A percentile compares a stretch with the other conserved stretches of the same genome.
These are phyloP conservation scores for Opisthograptis luteolata DNA, from an alignment of 2,888 invertebrate species.

Conservation along the genomic window DNA sequence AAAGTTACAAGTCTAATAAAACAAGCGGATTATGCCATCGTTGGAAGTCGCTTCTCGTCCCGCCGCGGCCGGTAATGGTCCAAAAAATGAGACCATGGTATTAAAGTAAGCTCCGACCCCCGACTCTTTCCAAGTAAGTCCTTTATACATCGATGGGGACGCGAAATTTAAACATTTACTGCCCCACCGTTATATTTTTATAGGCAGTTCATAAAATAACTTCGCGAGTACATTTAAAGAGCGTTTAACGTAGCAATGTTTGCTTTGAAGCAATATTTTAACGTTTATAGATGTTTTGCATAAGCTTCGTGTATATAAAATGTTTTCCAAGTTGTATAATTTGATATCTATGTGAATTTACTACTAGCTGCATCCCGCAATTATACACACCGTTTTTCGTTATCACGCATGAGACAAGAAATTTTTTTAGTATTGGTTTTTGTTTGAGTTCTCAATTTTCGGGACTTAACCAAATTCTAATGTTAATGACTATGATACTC, in stretches of 20 bases:
- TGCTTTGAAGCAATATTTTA: constrained; percentile 69
- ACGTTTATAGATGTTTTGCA: constrained; percentile 75
- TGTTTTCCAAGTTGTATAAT: constrained; percentile 41
- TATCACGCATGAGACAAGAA: no score
- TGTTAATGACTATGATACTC: no score
- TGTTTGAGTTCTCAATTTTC: no score
- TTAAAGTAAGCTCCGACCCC: constrained; percentile 61
- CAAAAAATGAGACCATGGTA: constrained; percentile 64
- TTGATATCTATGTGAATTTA: constrained; percentile 41
- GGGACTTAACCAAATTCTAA: no score
- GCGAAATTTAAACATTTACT: constrained; percentile 74
- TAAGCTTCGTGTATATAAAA: constrained; percentile 56
- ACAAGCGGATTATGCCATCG: constrained; percentile 53
- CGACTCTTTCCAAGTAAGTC: constrained; percentile 45
- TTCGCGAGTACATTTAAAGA: constrained; percentile 73
- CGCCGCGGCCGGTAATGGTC: constrained; percentile 53
- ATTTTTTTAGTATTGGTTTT: no score
- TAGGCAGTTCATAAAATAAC: constrained; percentile 77
- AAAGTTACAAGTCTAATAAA: constrained; percentile 48
- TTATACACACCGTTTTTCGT: no score
- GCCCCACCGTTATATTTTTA: constrained; percentile 74
- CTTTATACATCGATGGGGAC: constrained; percentile 66
- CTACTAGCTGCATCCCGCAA: no score
- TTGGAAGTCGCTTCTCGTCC: constrained; percentile 51
- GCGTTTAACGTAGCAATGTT: constrained; percentile 60